These are phyloP conservation scores for Dendrolimus kikuchii DNA, from an alignment of 1,140 invertebrate species.

Conservation along the genomic window DNA sequence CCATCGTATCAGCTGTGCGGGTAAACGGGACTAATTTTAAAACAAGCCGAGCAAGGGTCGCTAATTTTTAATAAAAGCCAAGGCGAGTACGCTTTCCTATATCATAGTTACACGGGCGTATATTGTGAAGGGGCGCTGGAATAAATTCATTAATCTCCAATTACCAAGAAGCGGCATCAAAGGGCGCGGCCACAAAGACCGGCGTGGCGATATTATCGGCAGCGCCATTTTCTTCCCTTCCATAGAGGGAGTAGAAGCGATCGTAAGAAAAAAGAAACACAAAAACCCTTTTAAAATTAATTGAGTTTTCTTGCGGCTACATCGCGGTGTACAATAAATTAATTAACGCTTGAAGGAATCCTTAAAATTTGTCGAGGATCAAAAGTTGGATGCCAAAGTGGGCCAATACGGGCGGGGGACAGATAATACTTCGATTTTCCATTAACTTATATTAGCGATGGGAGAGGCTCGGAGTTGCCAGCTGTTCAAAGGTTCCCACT, in stretches of 20 bases:
- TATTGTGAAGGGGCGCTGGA: not conserved
- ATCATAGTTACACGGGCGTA: constrained; percentile 1
- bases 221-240: constrained; percentile 53
- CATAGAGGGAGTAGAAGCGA: constrained; percentile 29
- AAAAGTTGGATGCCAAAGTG: constrained; percentile 52
- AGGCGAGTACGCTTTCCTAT: not conserved
- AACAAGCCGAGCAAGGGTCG: no score
- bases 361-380: constrained; percentile 69
- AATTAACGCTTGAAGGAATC: constrained; percentile 70
- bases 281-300: constrained; percentile 73
- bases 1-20: no score
- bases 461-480: constrained; percentile 52
- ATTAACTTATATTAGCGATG: constrained; percentile 68
- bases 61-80: no score
- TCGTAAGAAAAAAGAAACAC: constrained; percentile 61
- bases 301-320: constrained; percentile 71
- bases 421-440: constrained; percentile 69
- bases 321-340: constrained; percentile 67
- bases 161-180: constrained; percentile 42
- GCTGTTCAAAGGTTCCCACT: constrained; percentile 29
- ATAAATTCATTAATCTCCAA: constrained; percentile 55
- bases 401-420: constrained; percentile 25
- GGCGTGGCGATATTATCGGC: constrained; percentile 44
- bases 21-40: no score
- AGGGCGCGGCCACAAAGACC: constrained; percentile 38